phyloP scores from a whole-genome alignment of 2,113 vertebrate species.

The Heliornis fulica region DNA sequence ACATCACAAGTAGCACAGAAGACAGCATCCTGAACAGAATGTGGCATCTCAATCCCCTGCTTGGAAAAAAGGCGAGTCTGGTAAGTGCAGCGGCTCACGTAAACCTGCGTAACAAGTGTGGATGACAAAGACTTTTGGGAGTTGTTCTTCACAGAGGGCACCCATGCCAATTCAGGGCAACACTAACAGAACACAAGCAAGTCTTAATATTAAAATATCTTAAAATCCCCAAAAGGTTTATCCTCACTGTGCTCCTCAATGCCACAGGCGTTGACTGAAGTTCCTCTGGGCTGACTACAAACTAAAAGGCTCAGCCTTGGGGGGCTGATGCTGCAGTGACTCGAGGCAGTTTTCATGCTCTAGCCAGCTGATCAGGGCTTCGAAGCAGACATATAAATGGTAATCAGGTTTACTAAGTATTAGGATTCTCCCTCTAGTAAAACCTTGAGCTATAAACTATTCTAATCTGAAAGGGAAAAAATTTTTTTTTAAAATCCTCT shows the following conservation, averaged over 20 bases:
- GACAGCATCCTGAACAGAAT: neutral
- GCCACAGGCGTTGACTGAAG: rapidly evolving
- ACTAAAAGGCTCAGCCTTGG: neutral
- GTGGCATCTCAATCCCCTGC: neutral
- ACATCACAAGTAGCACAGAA: neutral
- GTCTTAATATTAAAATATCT: neutral
- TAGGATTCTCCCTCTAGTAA: neutral
- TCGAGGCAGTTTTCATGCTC: neutral
- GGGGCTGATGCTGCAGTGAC: neutral
- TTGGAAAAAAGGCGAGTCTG: neutral
- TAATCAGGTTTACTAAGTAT: neutral
- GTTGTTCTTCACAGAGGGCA: neutral
- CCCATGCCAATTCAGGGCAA: neutral
- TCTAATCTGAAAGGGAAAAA: neutral
- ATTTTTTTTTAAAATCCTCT: too few species aligned
- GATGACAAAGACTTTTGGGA: too few species aligned
- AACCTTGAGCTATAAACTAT: neutral
- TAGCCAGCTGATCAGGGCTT: neutral
- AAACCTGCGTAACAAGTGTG: rapidly evolving
- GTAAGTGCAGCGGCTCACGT: neutral
- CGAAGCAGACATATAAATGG: neutral
- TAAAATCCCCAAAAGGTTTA: neutral
- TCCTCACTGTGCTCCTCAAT: neutral
- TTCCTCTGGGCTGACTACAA: neutral
- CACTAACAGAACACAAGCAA: neutral